Conservation (phyloP, 2,113 vertebrate species). For the Cettia cetti region DNA sequence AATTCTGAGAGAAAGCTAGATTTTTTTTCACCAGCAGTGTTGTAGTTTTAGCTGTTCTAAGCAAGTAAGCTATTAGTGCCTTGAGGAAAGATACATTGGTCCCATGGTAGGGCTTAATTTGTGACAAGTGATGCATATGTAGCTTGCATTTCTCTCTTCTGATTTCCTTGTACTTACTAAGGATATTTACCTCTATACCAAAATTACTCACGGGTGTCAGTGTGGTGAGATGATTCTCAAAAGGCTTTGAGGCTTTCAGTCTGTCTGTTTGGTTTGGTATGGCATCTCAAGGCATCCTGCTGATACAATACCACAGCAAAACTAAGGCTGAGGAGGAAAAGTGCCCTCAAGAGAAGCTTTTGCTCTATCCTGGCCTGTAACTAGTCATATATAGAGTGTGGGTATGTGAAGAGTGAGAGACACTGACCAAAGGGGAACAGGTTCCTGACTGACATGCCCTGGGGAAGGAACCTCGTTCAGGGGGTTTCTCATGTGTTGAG, state of each 20-base stretch:
- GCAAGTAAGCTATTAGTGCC: neutral
- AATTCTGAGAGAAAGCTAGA: neutral
- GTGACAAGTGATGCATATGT: neutral
- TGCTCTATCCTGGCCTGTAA: neutral
- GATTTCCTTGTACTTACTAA: neutral
- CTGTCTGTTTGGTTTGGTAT: neutral
- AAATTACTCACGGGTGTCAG: neutral
- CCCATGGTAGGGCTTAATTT: neutral
- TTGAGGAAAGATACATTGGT: neutral
- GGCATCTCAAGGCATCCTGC: neutral
- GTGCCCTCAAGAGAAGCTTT: neutral
- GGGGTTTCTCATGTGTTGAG: accelerated
- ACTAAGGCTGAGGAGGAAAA: neutral
- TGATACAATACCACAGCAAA: neutral
- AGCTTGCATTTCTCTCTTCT: neutral
- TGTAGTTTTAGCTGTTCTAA: neutral
- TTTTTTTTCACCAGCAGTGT: neutral
- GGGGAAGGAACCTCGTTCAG: neutral
- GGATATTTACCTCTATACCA: neutral
- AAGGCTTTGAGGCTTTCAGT: neutral
- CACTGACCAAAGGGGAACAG: accelerated
- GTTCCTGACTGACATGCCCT: neutral
- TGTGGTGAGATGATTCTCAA: neutral
- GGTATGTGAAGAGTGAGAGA: neutral
- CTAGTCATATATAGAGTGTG: too few species aligned